Base-by-base conservation (phyloP, 2,797 vertebrate genomes). In the Pagetopsis macropterus region DNA sequence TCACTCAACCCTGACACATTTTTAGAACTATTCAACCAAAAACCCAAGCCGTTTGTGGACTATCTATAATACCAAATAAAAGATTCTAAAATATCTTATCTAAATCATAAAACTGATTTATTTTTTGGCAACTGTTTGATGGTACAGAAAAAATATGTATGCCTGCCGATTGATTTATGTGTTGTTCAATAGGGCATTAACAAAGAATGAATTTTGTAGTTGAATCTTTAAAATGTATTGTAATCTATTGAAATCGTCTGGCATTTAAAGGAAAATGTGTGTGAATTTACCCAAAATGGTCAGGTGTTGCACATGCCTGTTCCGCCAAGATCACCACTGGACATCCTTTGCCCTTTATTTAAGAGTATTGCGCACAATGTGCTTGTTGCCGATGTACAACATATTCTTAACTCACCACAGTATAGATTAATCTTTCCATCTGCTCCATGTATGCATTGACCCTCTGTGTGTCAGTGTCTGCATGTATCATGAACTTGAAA, bases 401-500 rank as follows among this genome's bases (percentile, higher is more conserved):
- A 57, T 64, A 51, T 55, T 57, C 63, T 63, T 52, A 65, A 11
- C 48, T 70, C 59, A 60, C 43, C 50, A 21, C 23, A 27, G 51
- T 56, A n/a, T 48, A 62, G 73, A 74, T 59, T 0, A 69, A 56
- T 82, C 1, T 50, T 70, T 69, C 48, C 15, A 1, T 65, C 43
- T 41, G n/a, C 60, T n/a, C 56, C 15, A 23, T 58, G 2, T 9
- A 40, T 23, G 17, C 9, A 31, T 63, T 16, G n/a, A 49, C 40
- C 61, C 48, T 60, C 45, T 70, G 52, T 16, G 64, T 49, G 46
- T 59, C 17, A n/a, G 9, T 65, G 54, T 74, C 63, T 64, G 23
- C n/a, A 3, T 51, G 21, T 61, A 66, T 73, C 69, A 71, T 21
- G 51, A 74, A 72, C 41, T 70, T 70, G 16, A 49, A 62, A 37